Conservation (phyloP, 2,113 vertebrate species). For the Chaenocephalus aceratus region DNA sequence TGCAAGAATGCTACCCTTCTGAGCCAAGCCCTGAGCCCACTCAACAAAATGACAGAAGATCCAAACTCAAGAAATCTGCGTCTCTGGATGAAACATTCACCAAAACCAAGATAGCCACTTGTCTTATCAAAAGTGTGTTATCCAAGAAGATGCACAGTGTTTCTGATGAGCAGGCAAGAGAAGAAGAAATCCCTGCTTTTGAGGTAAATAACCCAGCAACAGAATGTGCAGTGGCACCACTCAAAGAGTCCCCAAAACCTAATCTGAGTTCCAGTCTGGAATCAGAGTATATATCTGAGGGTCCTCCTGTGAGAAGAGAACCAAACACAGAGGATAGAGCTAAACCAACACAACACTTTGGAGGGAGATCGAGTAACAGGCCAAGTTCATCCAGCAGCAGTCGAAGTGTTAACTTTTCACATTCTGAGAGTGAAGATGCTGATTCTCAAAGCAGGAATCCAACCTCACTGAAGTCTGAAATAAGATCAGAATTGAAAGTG, state of each 20-base stretch:
- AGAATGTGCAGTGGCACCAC: constrained; percentile 23
- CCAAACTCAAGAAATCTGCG: constrained; percentile 86
- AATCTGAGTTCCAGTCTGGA: constrained; percentile 76
- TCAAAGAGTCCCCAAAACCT: constrained; percentile 55
- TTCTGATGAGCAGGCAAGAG: constrained; percentile 69
- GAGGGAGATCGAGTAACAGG: constrained; percentile 45
- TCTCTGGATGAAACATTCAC: constrained; percentile 86
- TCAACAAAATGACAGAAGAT: constrained; percentile 63
- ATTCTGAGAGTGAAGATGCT: constrained; percentile 55
- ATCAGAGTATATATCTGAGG: constrained; percentile 83
- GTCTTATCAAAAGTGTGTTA: constrained; percentile 90
- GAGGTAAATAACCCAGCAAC: constrained; percentile 49
- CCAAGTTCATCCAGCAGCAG: constrained; percentile 68
- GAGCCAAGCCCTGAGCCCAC: constrained; percentile 44
- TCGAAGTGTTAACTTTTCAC: constrained; percentile 64
- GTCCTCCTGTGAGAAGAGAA: constrained; percentile 62
- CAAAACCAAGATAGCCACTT: constrained; percentile 89
- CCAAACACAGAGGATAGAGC: constrained; percentile 41
- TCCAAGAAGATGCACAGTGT: constrained; percentile 90
- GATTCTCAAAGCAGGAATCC: constrained; percentile 54
- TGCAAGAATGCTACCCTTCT: constrained; percentile 61
- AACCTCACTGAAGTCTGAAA: constrained; percentile 45
- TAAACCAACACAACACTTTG: constrained; percentile 50
- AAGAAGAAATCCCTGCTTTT: constrained; percentile 36
- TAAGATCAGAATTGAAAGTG: constrained; percentile 61